Evolutionary conservation across 2,797 vertebrate genomes (phyloP), one percentile per base, ranked within the genome.

Genomic region (Sparus aurata): DNA sequence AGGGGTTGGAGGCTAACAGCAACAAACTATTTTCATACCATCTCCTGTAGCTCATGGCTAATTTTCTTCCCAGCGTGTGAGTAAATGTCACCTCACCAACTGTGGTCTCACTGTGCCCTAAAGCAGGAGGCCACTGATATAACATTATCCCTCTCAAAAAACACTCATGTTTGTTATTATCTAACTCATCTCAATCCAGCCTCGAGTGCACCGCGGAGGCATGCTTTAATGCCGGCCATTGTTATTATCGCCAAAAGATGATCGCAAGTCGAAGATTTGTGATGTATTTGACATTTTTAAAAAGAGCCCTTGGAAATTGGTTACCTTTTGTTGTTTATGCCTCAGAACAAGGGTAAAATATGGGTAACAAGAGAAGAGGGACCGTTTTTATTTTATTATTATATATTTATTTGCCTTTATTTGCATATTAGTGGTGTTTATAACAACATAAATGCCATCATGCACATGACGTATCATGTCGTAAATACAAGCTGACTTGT

Each of bases 81-180:
- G 62, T 43, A 66, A 63, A 69, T 64, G n/a, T 77, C 22, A 50
- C 60, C 38, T 65, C 1, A 22, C 13, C 49, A 58, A 5, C 34
- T 72, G 12, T 17, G 38, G 1, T 68, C 49, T 13, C 53, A 38
- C 15, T 60, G 18, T 30, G 16, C 20, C 9, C 52, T 12, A 16
- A 63, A 27, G 34, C 59, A 55, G 5, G n/a, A 59, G 2, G 0
- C 18, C 20, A 12, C 18, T 41, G 12, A 27, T 49, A 27, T 49
- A 1, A 4, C 16, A 20, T 50, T 13, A 54, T 25, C 5, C 8
- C 50, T 12, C 49, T 17, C 15, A 57, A 38, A 62, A 72, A 9
- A 6, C n/a, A 6, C n/a, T 30, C 38, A 27, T 59, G 10, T 18
- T 50, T 30, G 22, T 4, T 63, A 45, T 23, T 52, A n/a, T 53